These are phyloP conservation scores for Calcarius ornatus DNA, from an alignment of 2,113 vertebrate genomes.

Conservation along the genomic window DNA sequence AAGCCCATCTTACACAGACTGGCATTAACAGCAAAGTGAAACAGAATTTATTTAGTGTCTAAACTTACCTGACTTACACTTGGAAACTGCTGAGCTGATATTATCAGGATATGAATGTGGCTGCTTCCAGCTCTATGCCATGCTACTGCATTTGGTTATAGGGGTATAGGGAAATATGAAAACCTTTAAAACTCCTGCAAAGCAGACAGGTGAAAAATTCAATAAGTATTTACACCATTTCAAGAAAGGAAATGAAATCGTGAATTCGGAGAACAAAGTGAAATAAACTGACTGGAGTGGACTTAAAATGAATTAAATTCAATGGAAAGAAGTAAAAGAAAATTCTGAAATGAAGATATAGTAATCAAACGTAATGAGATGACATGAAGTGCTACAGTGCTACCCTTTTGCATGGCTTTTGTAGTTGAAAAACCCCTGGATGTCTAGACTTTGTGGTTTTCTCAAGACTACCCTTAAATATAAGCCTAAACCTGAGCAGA, in stretches of 20 bases:
- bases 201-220: background rate
- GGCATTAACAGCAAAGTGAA: background rate
- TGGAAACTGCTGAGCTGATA: background rate
- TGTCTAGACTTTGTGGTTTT: background rate
- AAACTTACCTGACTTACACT: background rate
- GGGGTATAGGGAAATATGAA: background rate
- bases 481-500: background rate
- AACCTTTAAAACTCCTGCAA: background rate
- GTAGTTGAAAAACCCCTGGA: background rate
- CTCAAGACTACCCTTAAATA: background rate
- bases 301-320: background rate
- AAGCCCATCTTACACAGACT: background rate
- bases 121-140: background rate
- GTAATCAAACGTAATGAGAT: background rate
- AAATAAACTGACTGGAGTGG: background rate
- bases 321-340: background rate
- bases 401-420: background rate
- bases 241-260: background rate
- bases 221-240: rapidly evolving
- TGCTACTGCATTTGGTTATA: background rate
- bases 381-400: background rate
- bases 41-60: background rate
- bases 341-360: background rate
- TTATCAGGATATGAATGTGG: background rate
- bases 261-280: background rate